Percentiles rank a stretch among this genome's conserved stretches.
Conservation (phyloP, 2,797 vertebrate genomes). For the Myotis myotis region DNA sequence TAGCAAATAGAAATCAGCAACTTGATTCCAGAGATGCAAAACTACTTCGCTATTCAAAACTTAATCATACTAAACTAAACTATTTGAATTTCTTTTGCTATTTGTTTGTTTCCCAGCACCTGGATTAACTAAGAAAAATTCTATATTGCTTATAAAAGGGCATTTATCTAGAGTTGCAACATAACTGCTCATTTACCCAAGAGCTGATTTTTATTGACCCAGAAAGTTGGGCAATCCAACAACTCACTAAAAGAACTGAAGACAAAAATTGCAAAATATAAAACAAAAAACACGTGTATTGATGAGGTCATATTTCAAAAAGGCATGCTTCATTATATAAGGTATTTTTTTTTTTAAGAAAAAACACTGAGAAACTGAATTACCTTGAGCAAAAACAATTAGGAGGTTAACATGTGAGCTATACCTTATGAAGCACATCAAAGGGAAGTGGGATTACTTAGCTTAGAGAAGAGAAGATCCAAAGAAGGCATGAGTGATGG, state of each 20-base stretch:
- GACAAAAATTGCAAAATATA: not conserved
- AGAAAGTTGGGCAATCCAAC: not conserved
- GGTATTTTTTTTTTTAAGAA: slow-evolving; percentile 24
- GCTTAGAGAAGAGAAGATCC: not conserved
- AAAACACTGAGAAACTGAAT: not conserved
- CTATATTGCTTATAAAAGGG: not conserved
- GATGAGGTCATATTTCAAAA: slow-evolving; percentile 15
- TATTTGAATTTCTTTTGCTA: not conserved
- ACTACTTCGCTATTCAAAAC: not conserved
- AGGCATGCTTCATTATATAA: not conserved
- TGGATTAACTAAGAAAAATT: not conserved
- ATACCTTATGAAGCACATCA: not conserved
- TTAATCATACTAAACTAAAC: not conserved
- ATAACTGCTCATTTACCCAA: not conserved
- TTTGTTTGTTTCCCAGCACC: not conserved
- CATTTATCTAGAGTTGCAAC: not conserved
- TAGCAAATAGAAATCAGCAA: not conserved
- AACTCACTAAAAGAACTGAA: not conserved
- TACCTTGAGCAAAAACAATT: not conserved
- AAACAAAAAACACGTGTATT: not conserved
- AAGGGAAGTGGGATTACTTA: not conserved
- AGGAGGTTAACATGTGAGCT: not conserved
- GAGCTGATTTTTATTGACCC: not conserved
- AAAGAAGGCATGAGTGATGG: not conserved
- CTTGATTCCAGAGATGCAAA: not conserved